Conservation (phyloP, 2,797 vertebrate genomes). For the Crenichthys baileyi region DNA sequence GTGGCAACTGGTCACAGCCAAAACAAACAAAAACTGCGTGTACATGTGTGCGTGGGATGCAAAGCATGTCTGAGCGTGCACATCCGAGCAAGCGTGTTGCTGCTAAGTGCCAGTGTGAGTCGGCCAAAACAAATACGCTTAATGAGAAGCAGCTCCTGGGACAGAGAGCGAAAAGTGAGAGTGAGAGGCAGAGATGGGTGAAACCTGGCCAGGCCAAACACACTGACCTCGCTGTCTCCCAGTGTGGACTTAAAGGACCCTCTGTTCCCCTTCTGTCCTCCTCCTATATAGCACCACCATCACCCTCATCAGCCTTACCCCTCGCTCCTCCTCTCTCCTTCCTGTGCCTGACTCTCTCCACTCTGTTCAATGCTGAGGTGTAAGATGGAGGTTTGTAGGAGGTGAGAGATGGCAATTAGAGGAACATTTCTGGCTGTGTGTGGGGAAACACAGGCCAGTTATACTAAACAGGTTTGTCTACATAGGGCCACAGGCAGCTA, state of each 20-base stretch:
- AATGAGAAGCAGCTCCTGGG: conserved; percentile 84
- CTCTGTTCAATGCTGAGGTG: conserved; percentile 39
- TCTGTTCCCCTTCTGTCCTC: conserved; percentile 71
- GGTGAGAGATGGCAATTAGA: conserved; percentile 58
- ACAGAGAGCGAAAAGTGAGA: conserved; percentile 51
- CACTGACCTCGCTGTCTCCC: conserved; percentile 81
- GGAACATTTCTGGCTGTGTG: conserved; percentile 48
- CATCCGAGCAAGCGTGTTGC: conserved; percentile 53
- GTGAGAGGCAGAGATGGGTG: conserved; percentile 36
- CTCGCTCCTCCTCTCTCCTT: conserved; percentile 35
- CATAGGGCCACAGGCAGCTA: neutral
- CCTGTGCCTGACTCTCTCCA: conserved; percentile 38
- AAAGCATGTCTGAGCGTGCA: conserved; percentile 16
- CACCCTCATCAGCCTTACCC: conserved; percentile 55
- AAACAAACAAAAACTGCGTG: conserved; percentile 71
- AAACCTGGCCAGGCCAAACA: conserved; percentile 65
- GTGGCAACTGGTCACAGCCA: conserved; percentile 79
- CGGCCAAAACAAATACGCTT: conserved; percentile 83
- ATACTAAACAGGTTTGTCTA: conserved; percentile 17
- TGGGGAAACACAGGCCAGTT: conserved; percentile 43
- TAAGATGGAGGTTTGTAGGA: conserved; percentile 20
- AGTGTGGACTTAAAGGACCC: conserved; percentile 74
- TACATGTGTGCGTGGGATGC: conserved; percentile 22
- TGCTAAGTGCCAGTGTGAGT: conserved; percentile 78
- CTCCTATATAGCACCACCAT: conserved; percentile 45